Conservation (phyloP, 2,888 invertebrate species). For the Amiota minor region DNA sequence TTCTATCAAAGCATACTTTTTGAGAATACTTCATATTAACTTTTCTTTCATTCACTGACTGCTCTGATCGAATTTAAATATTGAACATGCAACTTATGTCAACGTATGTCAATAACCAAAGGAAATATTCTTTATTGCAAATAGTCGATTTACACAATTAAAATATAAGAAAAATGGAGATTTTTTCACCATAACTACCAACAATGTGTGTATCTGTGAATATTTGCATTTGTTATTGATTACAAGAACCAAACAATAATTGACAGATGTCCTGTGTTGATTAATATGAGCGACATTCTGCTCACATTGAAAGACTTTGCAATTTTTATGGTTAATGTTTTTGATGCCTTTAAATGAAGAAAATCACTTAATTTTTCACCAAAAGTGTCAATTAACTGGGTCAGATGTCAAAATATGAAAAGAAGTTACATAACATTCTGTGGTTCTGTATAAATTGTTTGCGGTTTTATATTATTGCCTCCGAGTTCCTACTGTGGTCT, state of each 20-base stretch:
- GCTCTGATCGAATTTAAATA: no score
- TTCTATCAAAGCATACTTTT: no score
- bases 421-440: not conserved
- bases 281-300: not conserved
- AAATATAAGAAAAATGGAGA: not conserved
- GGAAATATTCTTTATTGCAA: slow-evolving; percentile 17
- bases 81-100: no score
- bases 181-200: no score
- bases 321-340: not conserved
- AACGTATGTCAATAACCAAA: not conserved
- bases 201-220: not conserved
- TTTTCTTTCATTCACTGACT: no score
- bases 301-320: not conserved
- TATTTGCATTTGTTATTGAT: not conserved
- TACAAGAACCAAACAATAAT: not conserved
- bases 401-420: slow-evolving; percentile 8
- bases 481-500: no score
- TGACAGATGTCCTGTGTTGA: not conserved
- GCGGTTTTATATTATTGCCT: not conserved
- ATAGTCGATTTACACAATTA: no score
- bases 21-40: no score
- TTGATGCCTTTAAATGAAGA: not conserved
- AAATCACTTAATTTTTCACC: slow-evolving; percentile 15
- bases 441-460: not conserved
- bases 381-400: not conserved